A percentile compares a stretch with the other conserved stretches of the same genome.
These are phyloP conservation scores for Melanaphis sacchari DNA, from an alignment of 1,140 invertebrate genomes.

Conservation along the genomic window DNA sequence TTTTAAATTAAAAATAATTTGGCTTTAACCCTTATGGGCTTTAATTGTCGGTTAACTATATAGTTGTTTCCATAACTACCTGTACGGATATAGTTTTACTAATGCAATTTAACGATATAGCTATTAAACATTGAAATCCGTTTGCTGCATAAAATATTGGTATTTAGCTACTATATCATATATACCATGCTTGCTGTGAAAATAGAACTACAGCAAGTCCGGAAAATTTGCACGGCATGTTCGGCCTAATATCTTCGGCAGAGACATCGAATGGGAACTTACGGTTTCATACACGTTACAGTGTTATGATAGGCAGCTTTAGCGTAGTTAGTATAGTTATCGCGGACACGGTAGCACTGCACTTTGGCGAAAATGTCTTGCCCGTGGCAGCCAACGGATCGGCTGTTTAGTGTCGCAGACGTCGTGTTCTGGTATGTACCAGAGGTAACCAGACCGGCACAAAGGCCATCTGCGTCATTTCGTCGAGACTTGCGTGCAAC, in stretches of 20 bases:
- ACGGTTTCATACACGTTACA: neutral
- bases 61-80: neutral
- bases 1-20: no score
- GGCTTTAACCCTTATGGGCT: neutral
- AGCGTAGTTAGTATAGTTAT: neutral
- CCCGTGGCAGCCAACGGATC: neutral
- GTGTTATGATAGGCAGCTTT: neutral
- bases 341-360: constrained; percentile 19
- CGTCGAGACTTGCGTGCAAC: neutral
- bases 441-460: neutral
- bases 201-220: no score
- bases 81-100: neutral
- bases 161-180: no score
- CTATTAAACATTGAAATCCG: no score
- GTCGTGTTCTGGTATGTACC: neutral
- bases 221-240: no score
- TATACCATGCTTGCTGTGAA: no score
- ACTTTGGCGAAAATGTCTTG: constrained; percentile 56
- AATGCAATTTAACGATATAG: neutral
- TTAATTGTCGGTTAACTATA: neutral
- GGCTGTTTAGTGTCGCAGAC: neutral
- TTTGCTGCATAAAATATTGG: no score
- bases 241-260: no score
- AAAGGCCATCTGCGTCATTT: neutral
- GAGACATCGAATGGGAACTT: neutral